Evolutionary conservation across 2,888 invertebrate genomes (phyloP).

Genomic region (Ceramica pisi): DNA sequence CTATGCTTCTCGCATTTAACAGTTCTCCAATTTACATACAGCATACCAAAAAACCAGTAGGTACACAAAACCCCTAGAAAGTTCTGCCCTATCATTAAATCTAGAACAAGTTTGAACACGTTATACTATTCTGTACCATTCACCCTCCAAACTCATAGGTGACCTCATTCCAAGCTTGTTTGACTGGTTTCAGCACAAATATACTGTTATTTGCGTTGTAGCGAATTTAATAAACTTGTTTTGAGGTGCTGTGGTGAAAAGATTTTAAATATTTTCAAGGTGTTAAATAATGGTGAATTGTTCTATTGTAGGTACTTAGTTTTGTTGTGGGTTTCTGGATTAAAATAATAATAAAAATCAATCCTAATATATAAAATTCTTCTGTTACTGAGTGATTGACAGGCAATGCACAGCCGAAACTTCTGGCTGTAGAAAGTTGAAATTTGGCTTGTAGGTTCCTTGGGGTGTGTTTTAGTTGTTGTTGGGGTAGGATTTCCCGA

Average conservation of each 20-base stretch:
- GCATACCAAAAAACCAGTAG: background rate
- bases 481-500: no score
- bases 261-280: constrained; percentile 1
- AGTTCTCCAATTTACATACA: background rate
- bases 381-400: no score
- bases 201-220: constrained; percentile 49
- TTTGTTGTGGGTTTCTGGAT: no score
- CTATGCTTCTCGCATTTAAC: background rate
- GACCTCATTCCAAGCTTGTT: constrained; percentile 54
- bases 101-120: constrained; percentile 18
- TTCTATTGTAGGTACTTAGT: no score
- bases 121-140: background rate
- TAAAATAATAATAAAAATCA: no score
- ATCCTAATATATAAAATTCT: no score
- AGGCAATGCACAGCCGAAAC: no score
- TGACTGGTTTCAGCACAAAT: constrained; percentile 43
- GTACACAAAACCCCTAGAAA: background rate
- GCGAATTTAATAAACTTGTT: constrained; percentile 42
- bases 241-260: background rate
- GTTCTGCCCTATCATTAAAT: background rate
- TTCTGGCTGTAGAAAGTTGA: no score
- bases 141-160: constrained; percentile 35
- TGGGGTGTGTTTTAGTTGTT: no score
- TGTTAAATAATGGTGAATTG: background rate
- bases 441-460: no score